Percentiles rank a stretch among this genome's conserved stretches.
phyloP scores from a whole-genome alignment of 2,888 invertebrate genomes.

The Xestia xanthographa region DNA sequence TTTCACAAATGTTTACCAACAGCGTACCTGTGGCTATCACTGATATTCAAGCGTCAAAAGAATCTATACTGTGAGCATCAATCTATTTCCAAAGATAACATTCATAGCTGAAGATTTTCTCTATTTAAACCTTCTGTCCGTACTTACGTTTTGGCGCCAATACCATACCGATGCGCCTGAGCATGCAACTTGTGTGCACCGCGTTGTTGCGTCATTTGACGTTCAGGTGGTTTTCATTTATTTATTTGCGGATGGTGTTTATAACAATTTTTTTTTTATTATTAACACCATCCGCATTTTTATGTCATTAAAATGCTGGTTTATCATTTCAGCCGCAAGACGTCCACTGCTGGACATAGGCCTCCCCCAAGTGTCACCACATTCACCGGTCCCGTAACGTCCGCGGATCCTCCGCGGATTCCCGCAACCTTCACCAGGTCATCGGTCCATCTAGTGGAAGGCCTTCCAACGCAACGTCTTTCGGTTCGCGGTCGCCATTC shows the following conservation, averaged over 20 bases:
- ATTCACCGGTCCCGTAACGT: too few species aligned
- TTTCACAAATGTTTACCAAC: too few species aligned
- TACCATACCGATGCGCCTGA: conserved; percentile 25
- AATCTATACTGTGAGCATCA: not conserved
- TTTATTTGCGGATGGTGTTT: conserved; percentile 21
- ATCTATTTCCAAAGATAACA: not conserved
- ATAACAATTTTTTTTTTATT: too few species aligned
- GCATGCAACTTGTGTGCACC: conserved; percentile 29
- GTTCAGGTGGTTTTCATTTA: conserved; percentile 41
- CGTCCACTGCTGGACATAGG: too few species aligned
- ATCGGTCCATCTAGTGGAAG: too few species aligned
- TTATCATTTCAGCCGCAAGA: not conserved
- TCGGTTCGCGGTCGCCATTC: too few species aligned
- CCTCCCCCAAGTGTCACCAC: too few species aligned
- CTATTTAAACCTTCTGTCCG: conserved; percentile 16
- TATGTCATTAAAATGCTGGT: not conserved
- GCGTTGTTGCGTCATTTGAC: conserved; percentile 37
- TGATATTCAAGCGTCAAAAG: not conserved
- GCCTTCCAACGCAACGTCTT: too few species aligned
- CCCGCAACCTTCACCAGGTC: too few species aligned
- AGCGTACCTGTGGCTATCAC: too few species aligned
- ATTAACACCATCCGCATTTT: too few species aligned
- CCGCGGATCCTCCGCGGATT: too few species aligned
- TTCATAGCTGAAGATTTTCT: not conserved
- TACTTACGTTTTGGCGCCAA: not conserved